Evolutionary conservation across 2,797 vertebrate species (phyloP).

Genomic region (Eospalax fontanierii): DNA sequence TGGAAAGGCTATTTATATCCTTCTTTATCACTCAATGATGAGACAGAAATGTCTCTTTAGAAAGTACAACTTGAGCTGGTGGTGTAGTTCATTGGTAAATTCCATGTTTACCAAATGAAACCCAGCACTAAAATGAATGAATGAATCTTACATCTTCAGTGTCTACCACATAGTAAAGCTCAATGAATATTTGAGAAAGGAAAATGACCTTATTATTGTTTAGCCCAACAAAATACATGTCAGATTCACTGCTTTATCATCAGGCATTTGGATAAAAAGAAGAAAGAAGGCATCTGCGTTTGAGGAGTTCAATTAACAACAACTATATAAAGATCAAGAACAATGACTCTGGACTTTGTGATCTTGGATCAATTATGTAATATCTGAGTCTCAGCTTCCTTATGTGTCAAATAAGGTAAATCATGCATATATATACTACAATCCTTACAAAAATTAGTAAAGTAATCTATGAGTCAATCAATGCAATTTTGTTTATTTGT

Average conservation of each 20-base stretch:
- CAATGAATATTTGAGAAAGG: not conserved
- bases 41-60: not conserved
- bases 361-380: not conserved
- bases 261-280: not conserved
- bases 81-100: not conserved
- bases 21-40: not conserved
- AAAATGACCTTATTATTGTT: conserved; percentile 30
- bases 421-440: not conserved
- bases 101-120: not conserved
- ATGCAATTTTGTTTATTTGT: no score
- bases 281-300: not conserved
- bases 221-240: not conserved
- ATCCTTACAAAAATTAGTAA: conserved; percentile 15
- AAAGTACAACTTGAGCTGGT: not conserved
- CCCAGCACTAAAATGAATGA: not conserved
- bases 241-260: not conserved
- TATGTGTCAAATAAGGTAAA: not conserved
- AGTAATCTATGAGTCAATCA: not conserved
- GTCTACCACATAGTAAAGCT: not conserved
- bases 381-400: not conserved
- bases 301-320: not conserved
- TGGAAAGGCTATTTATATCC: not conserved
- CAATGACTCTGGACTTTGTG: not conserved
- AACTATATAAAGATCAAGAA: not conserved
- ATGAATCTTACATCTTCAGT: not conserved